Base-by-base conservation (phyloP, 2,888 invertebrate genomes). In the Athalia circularis region DNA sequence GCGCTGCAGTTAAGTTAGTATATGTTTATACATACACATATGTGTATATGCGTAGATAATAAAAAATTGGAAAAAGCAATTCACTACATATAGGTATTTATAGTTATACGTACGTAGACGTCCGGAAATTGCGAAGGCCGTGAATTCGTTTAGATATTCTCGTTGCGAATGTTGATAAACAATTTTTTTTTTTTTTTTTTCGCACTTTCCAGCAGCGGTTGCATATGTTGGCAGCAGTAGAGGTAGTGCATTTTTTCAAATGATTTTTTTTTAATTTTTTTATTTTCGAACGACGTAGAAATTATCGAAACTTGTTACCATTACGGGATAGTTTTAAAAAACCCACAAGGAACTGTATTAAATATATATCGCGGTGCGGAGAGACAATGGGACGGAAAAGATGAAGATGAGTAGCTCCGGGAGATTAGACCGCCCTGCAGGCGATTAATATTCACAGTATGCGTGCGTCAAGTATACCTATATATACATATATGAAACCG, bases 361-460 rank as follows among this genome's bases (percentile, higher is more conserved):
- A 29, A 2, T 29, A 1, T 29, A 29, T 29, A 29, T 29, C 29
- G 29, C 29, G 52, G 11, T 9, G 52, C 8, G 7, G 52, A 52
- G 11, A 52, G 52, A 52, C 7, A 45, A 13, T 65, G 65, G 48
- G 48, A 65, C 65, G 65, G 65, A 65, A 65, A 15, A 65, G 47
- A 9, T 52, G 52, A 52, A 13, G 8, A 15, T 48, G 65, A 47
- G 47, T 43, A 47, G 78, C 62, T 68, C 74, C 65, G 52, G 70
- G 81, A 81, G 81, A 81, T 85, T 84, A 84, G 87, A 86, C 86
- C 87, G 86, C 87, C 86, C 85, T 82, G 86, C 85, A 84, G 83
- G 85, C 82, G 81, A 85, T 87, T 87, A 85, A 86, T 87, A 87
- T 86, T 87, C 85, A 85, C 84, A 82, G 83, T 82, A 59, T 57